A percentile compares a stretch with the other conserved stretches of the same genome.
phyloP scores from a whole-genome alignment of 1,140 invertebrate genomes.

The Lasaia peninsularis region DNA sequence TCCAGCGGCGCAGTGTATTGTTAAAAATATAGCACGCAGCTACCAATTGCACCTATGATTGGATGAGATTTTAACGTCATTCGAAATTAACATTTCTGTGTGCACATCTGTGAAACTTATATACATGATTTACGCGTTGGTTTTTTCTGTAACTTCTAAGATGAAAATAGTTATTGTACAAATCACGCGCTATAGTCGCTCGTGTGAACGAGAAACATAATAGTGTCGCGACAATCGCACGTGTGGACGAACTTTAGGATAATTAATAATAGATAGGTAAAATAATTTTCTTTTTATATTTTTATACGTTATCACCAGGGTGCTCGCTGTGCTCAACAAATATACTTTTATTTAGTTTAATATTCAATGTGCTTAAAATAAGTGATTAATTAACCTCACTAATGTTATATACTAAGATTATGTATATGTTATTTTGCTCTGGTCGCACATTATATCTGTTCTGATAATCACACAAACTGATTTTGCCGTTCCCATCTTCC shows the following conservation, averaged over 20 bases:
- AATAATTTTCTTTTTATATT: slow-evolving; percentile 8
- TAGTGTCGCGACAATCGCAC: not conserved
- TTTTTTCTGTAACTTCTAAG: no score
- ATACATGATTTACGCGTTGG: no score
- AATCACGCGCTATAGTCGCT: no score
- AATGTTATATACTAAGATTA: not conserved
- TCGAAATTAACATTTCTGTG: no score
- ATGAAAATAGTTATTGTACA: no score
- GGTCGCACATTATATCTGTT: not conserved
- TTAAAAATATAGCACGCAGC: no score
- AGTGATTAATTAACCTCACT: slow-evolving; percentile 6
- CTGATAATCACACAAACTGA: not conserved
- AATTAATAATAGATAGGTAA: not conserved
- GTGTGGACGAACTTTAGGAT: not conserved
- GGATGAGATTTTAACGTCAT: no score
- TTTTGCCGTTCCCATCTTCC: no score
- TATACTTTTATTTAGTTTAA: slow-evolving; percentile 7
- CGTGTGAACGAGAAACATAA: not conserved
- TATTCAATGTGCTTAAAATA: slow-evolving; percentile 2
- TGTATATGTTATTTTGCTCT: not conserved
- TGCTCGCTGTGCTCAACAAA: slow-evolving; percentile 3
- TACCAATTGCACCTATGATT: no score
- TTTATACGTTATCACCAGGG: not conserved
- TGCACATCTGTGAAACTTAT: no score
- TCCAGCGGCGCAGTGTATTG: no score